A percentile compares a stretch with the other conserved stretches of the same genome.
Conservation (phyloP, 2,888 invertebrate genomes). For the Linnaemya vulpina region DNA sequence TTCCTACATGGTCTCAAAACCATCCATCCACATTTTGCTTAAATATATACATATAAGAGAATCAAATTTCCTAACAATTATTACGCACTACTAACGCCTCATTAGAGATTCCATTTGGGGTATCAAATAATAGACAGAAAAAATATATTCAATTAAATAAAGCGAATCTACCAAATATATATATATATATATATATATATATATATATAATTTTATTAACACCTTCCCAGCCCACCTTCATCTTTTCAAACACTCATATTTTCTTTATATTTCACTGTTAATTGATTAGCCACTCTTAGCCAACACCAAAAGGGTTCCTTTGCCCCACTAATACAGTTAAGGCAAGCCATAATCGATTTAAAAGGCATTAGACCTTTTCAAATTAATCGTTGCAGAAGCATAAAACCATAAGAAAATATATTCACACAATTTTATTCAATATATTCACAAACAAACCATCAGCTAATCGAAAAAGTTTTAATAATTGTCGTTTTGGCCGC, state of each 20-base stretch:
- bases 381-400: conserved; percentile 48
- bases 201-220: conserved; percentile 34
- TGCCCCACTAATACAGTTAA: conserved; percentile 1
- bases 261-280: not conserved
- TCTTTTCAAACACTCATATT: not conserved
- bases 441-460: conserved; percentile 43
- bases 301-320: conserved; percentile 31
- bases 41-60: not conserved
- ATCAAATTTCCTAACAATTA: not conserved
- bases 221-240: conserved; percentile 22
- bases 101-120: not conserved
- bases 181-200: too few species aligned
- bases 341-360: conserved; percentile 57
- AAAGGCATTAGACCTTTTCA: conserved; percentile 56
- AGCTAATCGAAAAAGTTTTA: conserved; percentile 28
- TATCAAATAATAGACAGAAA: not conserved
- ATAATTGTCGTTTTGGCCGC: conserved; percentile 57
- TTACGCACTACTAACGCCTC: not conserved
- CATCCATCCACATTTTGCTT: not conserved
- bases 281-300: conserved; percentile 50
- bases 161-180: conserved; percentile 42
- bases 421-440: conserved; percentile 67
- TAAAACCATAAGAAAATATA: conserved; percentile 48
- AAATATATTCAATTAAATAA: conserved; percentile 1
- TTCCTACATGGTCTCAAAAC: not conserved